Percentiles rank a stretch among this genome's conserved stretches.
Conservation (phyloP, 1,140 invertebrate species). For the Listronotus oregonensis region DNA sequence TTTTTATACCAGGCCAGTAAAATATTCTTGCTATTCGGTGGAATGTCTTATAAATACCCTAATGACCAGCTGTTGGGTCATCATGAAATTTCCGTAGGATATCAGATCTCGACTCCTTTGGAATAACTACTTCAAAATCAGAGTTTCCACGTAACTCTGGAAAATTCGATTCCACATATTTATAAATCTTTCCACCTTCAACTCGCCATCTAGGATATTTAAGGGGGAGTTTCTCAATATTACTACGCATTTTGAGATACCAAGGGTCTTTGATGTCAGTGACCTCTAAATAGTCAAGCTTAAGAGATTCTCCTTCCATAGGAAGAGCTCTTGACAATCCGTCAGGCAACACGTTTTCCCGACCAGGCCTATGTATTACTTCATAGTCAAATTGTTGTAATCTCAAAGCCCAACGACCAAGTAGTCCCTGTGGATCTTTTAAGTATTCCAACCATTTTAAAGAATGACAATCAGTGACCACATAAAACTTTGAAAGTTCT, state of each 20-base stretch:
- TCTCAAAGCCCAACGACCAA: slow-evolving; percentile 56
- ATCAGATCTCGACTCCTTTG: slow-evolving; percentile 14
- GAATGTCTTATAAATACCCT: slow-evolving; percentile 46
- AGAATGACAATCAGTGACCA: slow-evolving; percentile 58
- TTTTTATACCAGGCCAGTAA: slow-evolving; percentile 45
- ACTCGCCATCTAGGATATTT: slow-evolving; percentile 28
- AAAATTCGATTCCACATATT: slow-evolving; percentile 17
- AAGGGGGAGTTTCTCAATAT: slow-evolving; percentile 18
- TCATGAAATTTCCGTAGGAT: slow-evolving; percentile 25
- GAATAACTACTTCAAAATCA: slow-evolving; percentile 30
- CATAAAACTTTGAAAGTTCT: slow-evolving; percentile 54
- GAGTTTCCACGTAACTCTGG: background rate
- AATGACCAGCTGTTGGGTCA: slow-evolving; percentile 29
- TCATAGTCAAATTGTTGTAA: slow-evolving; percentile 55
- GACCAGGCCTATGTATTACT: slow-evolving; percentile 54
- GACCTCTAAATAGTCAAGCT: no score
- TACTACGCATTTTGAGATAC: slow-evolving; percentile 20
- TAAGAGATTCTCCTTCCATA: background rate
- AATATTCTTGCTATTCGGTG: slow-evolving; percentile 28
- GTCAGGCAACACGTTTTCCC: slow-evolving; percentile 15
- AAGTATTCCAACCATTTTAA: slow-evolving; percentile 57
- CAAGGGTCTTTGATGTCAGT: slow-evolving; percentile 5
- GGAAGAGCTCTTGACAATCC: background rate
- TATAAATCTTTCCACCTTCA: slow-evolving; percentile 19
- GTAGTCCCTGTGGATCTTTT: slow-evolving; percentile 53